These are phyloP conservation scores for Oncorhynchus keta DNA, from an alignment of 2,113 vertebrate genomes.

Conservation along the genomic window DNA sequence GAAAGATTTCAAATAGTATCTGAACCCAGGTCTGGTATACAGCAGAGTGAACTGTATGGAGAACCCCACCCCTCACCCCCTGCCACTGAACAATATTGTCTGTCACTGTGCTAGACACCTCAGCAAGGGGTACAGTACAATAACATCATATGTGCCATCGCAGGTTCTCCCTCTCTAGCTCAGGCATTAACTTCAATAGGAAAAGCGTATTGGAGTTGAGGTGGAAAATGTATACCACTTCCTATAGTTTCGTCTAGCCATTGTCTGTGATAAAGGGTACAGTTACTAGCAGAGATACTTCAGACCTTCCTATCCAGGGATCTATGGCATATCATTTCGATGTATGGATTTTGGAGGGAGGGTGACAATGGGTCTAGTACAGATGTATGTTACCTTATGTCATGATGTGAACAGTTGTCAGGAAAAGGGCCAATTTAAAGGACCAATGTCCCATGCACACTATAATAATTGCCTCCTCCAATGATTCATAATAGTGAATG, in stretches of 20 bases:
- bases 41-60: too few relatives aligned
- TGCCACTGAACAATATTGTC: slow-evolving; percentile 28
- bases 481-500: background rate
- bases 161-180: slow-evolving; percentile 23
- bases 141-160: slow-evolving; percentile 31
- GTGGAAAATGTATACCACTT: slow-evolving; percentile 36
- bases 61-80: background rate
- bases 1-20: too few relatives aligned
- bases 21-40: too few relatives aligned
- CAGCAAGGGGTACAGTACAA: slow-evolving; percentile 22
- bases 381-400: background rate
- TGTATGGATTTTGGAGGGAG: slow-evolving; percentile 2
- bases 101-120: slow-evolving; percentile 28
- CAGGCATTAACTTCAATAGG: slow-evolving; percentile 34
- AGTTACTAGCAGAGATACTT: background rate
- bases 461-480: background rate
- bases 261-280: background rate
- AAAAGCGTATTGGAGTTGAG: slow-evolving; percentile 36
- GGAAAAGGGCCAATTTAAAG: background rate
- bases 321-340: background rate
- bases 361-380: background rate
- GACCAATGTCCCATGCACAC: background rate
- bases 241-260: slow-evolving; percentile 32
- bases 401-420: background rate
- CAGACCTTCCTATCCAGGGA: background rate